Evolutionary conservation across 1,140 invertebrate genomes (phyloP).

Genomic region (Aradophagus sp.): DNA sequence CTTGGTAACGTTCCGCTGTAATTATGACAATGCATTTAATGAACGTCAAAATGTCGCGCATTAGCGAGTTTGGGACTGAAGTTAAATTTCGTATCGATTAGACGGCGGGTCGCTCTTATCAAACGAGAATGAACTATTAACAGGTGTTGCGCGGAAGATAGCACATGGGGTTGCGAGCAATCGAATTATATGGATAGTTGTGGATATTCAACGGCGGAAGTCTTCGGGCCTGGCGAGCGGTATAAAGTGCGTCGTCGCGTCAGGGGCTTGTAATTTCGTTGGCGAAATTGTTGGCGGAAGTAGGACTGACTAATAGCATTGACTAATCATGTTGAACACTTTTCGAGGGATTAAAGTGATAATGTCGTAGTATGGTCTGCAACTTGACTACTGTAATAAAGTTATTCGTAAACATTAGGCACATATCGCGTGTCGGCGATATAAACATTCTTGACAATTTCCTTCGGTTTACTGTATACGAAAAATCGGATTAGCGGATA

Average conservation of each 20-base stretch:
- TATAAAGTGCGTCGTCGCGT: conserved; percentile 54
- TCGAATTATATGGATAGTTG: conserved; percentile 67
- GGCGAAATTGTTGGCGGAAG: conserved; percentile 43
- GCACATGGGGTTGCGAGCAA: conserved; percentile 54
- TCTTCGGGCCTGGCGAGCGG: conserved; percentile 51
- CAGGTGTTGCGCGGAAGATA: conserved; percentile 55
- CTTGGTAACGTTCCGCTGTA: too few species aligned
- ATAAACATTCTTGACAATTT: conserved; percentile 5
- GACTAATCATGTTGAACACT: conserved; percentile 45
- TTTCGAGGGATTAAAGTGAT: conserved; percentile 40
- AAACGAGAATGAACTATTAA: too few species aligned
- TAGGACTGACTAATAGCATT: conserved; percentile 42
- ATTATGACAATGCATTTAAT: too few species aligned
- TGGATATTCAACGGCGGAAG: conserved; percentile 49
- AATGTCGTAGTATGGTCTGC: conserved; percentile 32
- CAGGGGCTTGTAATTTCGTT: conserved; percentile 36
- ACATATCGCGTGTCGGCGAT: conserved; percentile 14
- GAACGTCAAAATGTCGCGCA: too few species aligned
- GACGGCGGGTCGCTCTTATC: too few species aligned
- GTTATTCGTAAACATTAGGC: conserved; percentile 27
- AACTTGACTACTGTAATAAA: conserved; percentile 42
- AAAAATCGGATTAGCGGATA: too few species aligned
- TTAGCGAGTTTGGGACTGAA: too few species aligned
- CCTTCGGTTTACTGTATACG: too few species aligned
- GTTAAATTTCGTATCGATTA: too few species aligned